These are phyloP conservation scores for Salvelinus namaycush DNA, from an alignment of 2,113 vertebrate genomes.

Conservation along the genomic window DNA sequence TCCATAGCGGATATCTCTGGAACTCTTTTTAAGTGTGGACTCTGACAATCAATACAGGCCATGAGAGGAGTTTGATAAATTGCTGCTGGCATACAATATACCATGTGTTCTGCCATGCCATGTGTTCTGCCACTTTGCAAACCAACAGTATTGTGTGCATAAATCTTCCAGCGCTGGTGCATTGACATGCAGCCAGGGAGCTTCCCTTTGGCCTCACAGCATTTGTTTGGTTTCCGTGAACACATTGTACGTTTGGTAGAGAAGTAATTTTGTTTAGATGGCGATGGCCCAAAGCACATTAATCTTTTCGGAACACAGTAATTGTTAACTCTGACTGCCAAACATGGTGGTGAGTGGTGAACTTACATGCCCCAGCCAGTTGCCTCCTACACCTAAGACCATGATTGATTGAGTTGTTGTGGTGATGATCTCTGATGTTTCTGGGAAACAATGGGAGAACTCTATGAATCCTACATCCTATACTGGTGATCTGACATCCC, in stretches of 20 bases:
- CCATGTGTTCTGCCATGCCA: neutral
- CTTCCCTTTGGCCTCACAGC: constrained; percentile 44
- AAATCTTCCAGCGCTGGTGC: constrained; percentile 58
- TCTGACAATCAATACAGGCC: constrained; percentile 54
- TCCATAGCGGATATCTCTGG: constrained; percentile 1
- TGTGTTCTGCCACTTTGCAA: constrained; percentile 49
- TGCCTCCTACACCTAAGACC: neutral
- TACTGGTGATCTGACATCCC: too few species aligned
- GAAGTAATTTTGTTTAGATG: constrained; percentile 52
- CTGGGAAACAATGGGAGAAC: too few species aligned
- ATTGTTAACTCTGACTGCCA: constrained; percentile 49
- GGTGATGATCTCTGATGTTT: too few species aligned
- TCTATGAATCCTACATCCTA: too few species aligned
- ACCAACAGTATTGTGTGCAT: constrained; percentile 65
- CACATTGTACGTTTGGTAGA: constrained; percentile 28
- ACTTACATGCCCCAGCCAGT: constrained; percentile 41
- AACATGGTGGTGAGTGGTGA: constrained; percentile 49
- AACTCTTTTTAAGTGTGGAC: constrained; percentile 25
- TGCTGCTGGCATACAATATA: constrained; percentile 41
- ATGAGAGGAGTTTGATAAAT: constrained; percentile 60
- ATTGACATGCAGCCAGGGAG: constrained; percentile 45
- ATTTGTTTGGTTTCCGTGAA: constrained; percentile 51
- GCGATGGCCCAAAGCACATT: constrained; percentile 52
- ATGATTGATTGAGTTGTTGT: neutral
- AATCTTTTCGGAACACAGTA: constrained; percentile 49